Conservation (phyloP, 2,797 vertebrate species). For the Crax fasciolata region DNA sequence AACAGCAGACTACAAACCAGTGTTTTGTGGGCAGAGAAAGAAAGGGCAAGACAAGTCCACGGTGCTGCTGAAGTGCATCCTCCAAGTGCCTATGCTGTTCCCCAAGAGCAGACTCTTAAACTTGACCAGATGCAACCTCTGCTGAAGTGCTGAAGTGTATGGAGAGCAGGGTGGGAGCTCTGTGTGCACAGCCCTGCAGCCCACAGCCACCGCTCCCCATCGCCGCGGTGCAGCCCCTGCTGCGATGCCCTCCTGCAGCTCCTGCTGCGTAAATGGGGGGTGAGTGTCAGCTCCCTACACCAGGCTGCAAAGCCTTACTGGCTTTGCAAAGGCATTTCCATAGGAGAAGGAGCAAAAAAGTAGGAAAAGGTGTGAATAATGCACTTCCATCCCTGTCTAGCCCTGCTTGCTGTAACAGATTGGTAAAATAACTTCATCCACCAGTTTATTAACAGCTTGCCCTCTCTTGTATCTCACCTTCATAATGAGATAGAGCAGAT, state of each 20-base stretch:
- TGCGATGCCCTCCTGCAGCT: neutral
- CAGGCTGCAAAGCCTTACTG: neutral
- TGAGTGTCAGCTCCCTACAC: neutral
- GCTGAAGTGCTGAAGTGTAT: fast-evolving
- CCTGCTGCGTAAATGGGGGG: neutral
- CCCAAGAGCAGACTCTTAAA: neutral
- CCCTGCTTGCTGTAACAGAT: slow-evolving; percentile 56
- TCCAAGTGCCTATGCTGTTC: neutral
- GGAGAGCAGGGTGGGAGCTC: neutral
- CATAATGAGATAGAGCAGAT: slow-evolving; percentile 80
- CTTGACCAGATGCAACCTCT: neutral
- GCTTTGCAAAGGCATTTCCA: slow-evolving; percentile 14
- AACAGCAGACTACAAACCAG: neutral
- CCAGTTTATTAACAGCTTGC: slow-evolving; percentile 80
- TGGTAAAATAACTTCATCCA: slow-evolving; percentile 76
- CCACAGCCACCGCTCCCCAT: neutral
- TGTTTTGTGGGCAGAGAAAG: neutral
- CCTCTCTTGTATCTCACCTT: slow-evolving; percentile 80
- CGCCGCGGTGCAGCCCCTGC: neutral
- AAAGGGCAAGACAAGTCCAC: neutral
- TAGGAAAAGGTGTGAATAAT: slow-evolving; percentile 56
- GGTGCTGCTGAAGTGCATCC: neutral
- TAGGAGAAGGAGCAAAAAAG: slow-evolving; percentile 16
- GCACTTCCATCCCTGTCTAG: slow-evolving; percentile 26
- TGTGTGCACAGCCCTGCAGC: neutral